These are phyloP conservation scores for Serilophus lunatus DNA, from an alignment of 2,113 vertebrate species.

Conservation along the genomic window DNA sequence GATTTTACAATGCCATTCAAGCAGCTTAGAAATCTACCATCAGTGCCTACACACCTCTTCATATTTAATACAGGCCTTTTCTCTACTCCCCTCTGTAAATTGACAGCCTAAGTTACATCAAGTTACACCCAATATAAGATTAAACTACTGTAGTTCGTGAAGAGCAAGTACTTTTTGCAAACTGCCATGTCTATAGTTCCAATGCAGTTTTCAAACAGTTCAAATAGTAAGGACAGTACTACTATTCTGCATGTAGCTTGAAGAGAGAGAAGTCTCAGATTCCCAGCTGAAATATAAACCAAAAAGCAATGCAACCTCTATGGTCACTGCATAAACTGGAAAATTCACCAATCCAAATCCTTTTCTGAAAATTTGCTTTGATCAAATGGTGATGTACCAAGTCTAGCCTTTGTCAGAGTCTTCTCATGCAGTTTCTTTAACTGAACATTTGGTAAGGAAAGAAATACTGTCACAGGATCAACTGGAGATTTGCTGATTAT, in stretches of 20 bases:
- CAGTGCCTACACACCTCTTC: background rate
- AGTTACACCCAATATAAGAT: background rate
- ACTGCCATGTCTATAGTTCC: background rate
- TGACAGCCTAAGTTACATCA: background rate
- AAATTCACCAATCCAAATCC: background rate
- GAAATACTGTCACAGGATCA: background rate
- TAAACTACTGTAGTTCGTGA: background rate
- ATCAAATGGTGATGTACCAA: background rate
- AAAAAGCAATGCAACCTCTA: background rate
- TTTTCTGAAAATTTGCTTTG: background rate
- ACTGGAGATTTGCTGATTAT: background rate
- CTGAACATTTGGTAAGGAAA: background rate
- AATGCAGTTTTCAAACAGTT: background rate
- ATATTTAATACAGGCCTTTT: background rate
- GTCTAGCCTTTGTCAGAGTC: background rate
- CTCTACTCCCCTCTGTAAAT: background rate
- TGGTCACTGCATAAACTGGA: background rate
- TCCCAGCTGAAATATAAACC: background rate
- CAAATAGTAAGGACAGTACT: background rate
- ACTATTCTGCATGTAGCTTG: background rate
- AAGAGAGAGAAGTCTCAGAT: background rate
- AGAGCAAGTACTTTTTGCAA: background rate
- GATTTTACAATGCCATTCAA: background rate
- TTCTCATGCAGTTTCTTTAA: background rate
- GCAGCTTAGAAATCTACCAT: background rate